Evolutionary conservation across 2,797 vertebrate genomes (phyloP), one percentile per base, ranked within the genome.

Genomic region (Ciconia nigra): DNA sequence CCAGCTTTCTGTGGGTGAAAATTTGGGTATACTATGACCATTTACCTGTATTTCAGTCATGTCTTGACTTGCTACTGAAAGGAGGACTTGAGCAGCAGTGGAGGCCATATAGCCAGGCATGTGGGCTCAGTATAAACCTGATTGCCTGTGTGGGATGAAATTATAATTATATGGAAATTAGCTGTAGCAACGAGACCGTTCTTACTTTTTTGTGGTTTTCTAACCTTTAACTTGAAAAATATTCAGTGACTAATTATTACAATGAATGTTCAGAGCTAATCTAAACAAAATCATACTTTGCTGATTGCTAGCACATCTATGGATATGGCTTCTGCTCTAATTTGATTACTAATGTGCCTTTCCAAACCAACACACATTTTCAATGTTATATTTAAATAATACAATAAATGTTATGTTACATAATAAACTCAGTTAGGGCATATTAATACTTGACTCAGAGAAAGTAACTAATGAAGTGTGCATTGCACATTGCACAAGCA

Each of bases 271-370:
- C 65, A 47, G 65, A 83, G 29, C 46, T 91, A 87, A 87, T 87
- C 62, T 78, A 94, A 85, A 89, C 42, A 72, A 80, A 91, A 66
- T 46, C 57, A 24, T 65, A 61, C 61, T 89, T 85, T 55, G 69
- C 57, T 91, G 94, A 73, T 83, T 74, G 71, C 69, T 52, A 22
- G 62, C 52, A 74, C 51, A 81, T 91, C 76, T 61, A 22, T 71
- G 63, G 87, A 47, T 86, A 63, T 77, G 79, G 51, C 85, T 83
- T 84, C 76, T 94, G 79, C 79, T 87, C 70, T 94, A 85, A 90
- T 41, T 94, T 79, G 76, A 58, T 91, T 94, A 72, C 54, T 95
- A 54, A 94, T 76, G 85, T 95, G 93, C 87, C 94, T 95, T 94
- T 96, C 80, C 87, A 91, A 94, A 86, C 33, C 39, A 81, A 51